Conservation (phyloP, 2,113 vertebrate genomes). For the Taxidea taxus region DNA sequence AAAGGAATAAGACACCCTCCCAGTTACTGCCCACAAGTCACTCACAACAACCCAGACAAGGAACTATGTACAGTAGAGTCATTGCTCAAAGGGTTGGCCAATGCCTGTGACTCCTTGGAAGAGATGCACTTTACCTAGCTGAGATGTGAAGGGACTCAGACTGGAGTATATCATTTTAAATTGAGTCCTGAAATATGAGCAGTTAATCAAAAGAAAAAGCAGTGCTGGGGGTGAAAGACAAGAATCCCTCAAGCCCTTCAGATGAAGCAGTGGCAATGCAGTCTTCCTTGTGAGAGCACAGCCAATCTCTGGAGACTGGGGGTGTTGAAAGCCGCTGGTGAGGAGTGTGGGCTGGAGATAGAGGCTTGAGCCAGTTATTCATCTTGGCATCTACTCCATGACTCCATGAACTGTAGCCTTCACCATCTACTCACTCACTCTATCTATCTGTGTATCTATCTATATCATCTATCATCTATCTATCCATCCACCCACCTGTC, state of each 20-base stretch:
- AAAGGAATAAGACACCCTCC: neutral
- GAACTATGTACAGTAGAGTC: neutral
- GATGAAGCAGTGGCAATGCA: neutral
- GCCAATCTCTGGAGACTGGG: rapidly evolving
- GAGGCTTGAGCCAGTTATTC: neutral
- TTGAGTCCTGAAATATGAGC: neutral
- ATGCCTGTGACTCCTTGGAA: neutral
- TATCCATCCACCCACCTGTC: neutral
- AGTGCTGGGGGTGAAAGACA: neutral
- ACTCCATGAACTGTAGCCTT: neutral
- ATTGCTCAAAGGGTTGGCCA: neutral
- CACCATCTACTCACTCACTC: neutral
- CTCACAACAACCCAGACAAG: neutral
- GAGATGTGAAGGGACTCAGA: neutral
- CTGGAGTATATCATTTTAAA: neutral
- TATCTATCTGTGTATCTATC: neutral
- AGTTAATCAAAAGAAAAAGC: neutral
- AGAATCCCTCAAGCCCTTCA: rapidly evolving
- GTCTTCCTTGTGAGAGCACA: neutral
- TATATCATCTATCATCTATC: neutral
- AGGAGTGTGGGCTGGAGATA: neutral
- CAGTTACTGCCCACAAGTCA: rapidly evolving
- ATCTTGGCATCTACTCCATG: neutral
- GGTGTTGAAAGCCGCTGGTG: neutral
- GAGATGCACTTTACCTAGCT: neutral